Evolutionary conservation across 2,888 invertebrate species (phyloP), one percentile per base, ranked within the genome.

Genomic region (Ommatoiulus sabulosus): DNA sequence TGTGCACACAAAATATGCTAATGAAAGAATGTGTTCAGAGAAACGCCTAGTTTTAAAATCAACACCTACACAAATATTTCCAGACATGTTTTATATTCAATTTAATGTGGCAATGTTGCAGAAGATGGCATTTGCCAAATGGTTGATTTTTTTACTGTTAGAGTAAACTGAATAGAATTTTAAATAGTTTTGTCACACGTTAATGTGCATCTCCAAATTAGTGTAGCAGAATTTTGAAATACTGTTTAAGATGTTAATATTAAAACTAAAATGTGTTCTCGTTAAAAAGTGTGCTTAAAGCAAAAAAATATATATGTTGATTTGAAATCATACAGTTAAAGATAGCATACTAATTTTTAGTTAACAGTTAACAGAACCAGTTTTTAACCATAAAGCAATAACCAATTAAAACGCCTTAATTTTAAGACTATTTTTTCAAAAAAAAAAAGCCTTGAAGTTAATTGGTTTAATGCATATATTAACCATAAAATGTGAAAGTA

Each of bases 301-400:
- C 20, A 72, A 7, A 8, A 63, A 1, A 72, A 72, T 24, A 72
- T 63, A 63, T 20, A 63, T 63, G 63, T n/a, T 63, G n/a, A 63
- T 72, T 72, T 72, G 72, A n/a, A 72, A 24, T 72, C 72, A n/a
- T 24, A 72, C 1, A 1, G 72, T 72, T 24, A 24, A 72, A 72
- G 24, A n/a, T 4, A 24, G 24, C 8, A 72, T 7, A 24, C 24
- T 72, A 24, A 24, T 24, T 24, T 72, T 24, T 72, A 72, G 10
- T 35, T 35, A 35, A 72, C 24, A 72, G 7, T 24, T 72, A 72
- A 24, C 72, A 24, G n/a, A 72, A 72, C n/a, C 72, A 72, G 20
- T 72, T 72, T 24, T 72, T 24, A 72, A 72, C 72, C 72, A 72
- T 24, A n/a, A n/a, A n/a, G 72, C 24, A 72, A 24, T 24, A 72